Base-by-base conservation (phyloP, 2,113 vertebrate genomes). In the Spea bombifrons region DNA sequence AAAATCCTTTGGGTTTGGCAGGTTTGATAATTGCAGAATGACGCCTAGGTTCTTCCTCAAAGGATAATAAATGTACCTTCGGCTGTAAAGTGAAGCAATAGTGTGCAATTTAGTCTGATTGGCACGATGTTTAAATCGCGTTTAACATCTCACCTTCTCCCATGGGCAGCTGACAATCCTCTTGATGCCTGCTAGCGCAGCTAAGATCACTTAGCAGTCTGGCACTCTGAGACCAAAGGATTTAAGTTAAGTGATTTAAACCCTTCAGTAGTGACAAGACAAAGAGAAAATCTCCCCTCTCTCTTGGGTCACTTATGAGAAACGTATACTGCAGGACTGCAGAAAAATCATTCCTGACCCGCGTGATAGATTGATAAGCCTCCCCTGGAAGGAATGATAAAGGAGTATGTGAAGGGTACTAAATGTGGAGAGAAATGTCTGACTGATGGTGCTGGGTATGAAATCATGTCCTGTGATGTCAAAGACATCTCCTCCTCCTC, bases 81-180 rank as follows among this genome's bases (percentile, higher is more conserved):
- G 45, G 57, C 76, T 72, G 63, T 15, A 44, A 13, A 64, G 66
- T 50, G 43, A 70, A 50, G 57, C 17, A 63, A 78, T 78, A 15
- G 57, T 52, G 57, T 72, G 59, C 63, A 64, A 78, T 78, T 71
- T 78, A 52, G 48, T 44, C 67, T 71, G 57, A 77, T 71, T 67
- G 57, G 67, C 57, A 70, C 50, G 12, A 44, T 53, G 52, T 47
- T 75, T 66, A 64, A 75, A 75, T 75, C 74, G 66, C 65, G 70
- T 71, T 64, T 71, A 71, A 65, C 76, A 71, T 78, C 47, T 65
- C 8, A n/a, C 47, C 69, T 63, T 8, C 57, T 71, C 76, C 68
- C 76, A 43, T 77, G 67, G 75, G 75, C 59, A 49, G 67, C 17
- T 17, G 17, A 59, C 50, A 45, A 46, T 9, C 64, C 76, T 78